Conservation (phyloP, 2,797 vertebrate species). For the Sorex maritimensis region DNA sequence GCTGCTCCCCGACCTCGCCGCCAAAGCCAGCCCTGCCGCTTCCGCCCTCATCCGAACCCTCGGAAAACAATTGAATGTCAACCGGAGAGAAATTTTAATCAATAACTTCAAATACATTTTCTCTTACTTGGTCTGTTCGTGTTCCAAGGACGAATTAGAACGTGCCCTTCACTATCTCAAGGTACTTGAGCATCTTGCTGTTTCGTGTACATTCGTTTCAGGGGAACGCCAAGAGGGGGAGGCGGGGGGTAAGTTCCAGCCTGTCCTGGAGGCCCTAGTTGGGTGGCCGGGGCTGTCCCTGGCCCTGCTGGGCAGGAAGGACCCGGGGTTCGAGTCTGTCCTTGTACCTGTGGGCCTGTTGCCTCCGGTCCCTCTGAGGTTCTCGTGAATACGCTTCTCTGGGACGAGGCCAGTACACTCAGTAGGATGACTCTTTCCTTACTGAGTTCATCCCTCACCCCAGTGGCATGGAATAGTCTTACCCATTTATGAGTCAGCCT, state of each 20-base stretch:
- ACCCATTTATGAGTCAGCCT: conserved; percentile 51
- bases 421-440: conserved; percentile 66
- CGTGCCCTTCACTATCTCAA: conserved; percentile 97
- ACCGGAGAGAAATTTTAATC: conserved; percentile 97
- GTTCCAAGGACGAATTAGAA: conserved; percentile 98
- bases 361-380: too few species aligned
- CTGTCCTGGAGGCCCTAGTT: not conserved
- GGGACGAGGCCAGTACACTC: not conserved
- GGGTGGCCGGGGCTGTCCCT: too few species aligned
- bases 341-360: too few species aligned
- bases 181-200: conserved; percentile 89
- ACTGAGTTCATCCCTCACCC: conserved; percentile 57
- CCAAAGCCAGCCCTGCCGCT: conserved; percentile 96
- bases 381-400: not conserved
- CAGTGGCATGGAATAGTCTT: conserved; percentile 17
- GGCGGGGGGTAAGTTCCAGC: conserved; percentile 1
- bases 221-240: conserved; percentile 28
- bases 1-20: conserved; percentile 97
- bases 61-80: conserved; percentile 97
- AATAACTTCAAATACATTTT: conserved; percentile 99
- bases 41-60: conserved; percentile 96
- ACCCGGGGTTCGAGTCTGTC: too few species aligned
- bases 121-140: conserved; percentile 98
- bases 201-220: conserved; percentile 57
- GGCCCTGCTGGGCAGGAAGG: too few species aligned